Percentiles rank a stretch among this genome's conserved stretches.
Conservation (phyloP, 1,140 invertebrate species). For the Telenomus remus region DNA sequence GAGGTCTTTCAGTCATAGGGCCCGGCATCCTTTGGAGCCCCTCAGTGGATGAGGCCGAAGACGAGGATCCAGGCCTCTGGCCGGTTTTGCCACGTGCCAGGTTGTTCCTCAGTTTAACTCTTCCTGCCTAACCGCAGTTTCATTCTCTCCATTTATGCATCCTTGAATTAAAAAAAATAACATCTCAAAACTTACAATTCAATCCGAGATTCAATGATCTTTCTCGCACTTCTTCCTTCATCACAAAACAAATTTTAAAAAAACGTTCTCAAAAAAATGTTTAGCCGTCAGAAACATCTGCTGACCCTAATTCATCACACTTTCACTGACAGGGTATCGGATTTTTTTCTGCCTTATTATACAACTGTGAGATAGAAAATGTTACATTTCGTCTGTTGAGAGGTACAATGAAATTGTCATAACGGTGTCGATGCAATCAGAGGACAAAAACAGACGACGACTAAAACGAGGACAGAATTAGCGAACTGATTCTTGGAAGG, state of each 20-base stretch:
- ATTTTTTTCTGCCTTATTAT: conserved; percentile 19
- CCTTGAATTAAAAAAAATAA: conserved; percentile 21
- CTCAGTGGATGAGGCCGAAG: conserved; percentile 66
- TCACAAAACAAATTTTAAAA: background rate
- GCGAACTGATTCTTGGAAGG: background rate
- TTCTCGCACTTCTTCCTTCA: background rate
- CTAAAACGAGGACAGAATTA: background rate
- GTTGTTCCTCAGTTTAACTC: conserved; percentile 55
- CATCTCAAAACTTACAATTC: no score
- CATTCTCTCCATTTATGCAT: conserved; percentile 50
- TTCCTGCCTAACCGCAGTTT: conserved; percentile 54
- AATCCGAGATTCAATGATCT: background rate
- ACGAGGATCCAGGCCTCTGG: conserved; percentile 65
- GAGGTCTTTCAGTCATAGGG: conserved; percentile 70
- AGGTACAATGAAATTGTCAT: conserved; percentile 15
- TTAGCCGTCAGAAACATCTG: conserved; percentile 1
- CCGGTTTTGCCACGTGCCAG: conserved; percentile 68
- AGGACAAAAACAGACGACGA: background rate
- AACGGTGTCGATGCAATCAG: background rate
- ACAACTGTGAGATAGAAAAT: conserved; percentile 5
- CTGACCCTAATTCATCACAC: conserved; percentile 22
- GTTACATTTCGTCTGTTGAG: conserved; percentile 11
- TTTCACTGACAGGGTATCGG: conserved; percentile 16
- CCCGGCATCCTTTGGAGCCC: conserved; percentile 72
- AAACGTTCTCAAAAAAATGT: background rate